A percentile compares a stretch with the other conserved stretches of the same genome.
Evolutionary conservation across 2,797 vertebrate genomes (phyloP).

Genomic region (Tinamus major): DNA sequence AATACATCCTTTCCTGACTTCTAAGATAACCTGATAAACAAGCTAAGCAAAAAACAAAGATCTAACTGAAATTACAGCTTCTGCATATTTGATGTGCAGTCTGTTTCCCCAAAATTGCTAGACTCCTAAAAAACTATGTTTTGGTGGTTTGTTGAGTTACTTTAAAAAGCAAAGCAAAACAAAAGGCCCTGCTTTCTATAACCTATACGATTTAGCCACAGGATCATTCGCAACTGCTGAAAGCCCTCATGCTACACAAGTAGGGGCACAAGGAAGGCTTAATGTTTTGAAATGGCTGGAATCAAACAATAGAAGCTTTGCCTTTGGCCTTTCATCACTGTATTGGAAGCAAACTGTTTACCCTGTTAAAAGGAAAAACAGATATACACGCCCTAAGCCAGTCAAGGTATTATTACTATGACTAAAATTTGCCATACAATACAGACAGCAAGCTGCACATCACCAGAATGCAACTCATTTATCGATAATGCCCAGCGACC

Average conservation of each 20-base stretch:
- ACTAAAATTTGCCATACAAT: neutral
- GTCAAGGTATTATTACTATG: neutral
- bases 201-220: neutral
- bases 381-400: neutral
- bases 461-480: neutral
- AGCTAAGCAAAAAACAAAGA: neutral
- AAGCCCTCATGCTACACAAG: neutral
- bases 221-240: slow-evolving; percentile 28
- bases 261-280: slow-evolving; percentile 8
- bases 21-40: neutral
- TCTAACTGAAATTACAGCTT: slow-evolving; percentile 30
- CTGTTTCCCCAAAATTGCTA: slow-evolving; percentile 25
- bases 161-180: slow-evolving; percentile 44
- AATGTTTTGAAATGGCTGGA: slow-evolving; percentile 28
- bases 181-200: neutral
- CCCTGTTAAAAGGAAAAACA: neutral
- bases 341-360: neutral
- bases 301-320: slow-evolving; percentile 22
- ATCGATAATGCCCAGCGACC: neutral
- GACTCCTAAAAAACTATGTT: neutral
- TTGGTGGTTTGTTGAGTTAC: neutral
- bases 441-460: accelerated
- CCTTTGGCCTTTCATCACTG: neutral
- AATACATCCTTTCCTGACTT: neutral
- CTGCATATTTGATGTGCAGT: neutral